Base-by-base conservation (phyloP, 2,888 invertebrate genomes). In the Nomada fucata region DNA sequence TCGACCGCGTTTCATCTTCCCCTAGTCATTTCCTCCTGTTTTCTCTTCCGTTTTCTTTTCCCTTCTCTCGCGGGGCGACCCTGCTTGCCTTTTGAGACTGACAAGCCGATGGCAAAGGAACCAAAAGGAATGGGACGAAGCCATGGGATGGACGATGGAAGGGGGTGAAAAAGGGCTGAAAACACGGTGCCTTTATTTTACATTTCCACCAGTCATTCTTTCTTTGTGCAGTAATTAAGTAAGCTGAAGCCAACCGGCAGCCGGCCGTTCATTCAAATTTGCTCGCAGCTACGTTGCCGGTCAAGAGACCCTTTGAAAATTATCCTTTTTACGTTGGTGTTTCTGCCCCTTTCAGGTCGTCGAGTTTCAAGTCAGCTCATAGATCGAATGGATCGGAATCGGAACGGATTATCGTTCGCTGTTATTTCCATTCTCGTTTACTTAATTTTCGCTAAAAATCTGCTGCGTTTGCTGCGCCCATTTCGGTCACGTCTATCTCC, bases 181-280 rank as follows among this genome's bases (percentile, higher is more conserved):
- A 89, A 89, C 86, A 89, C 87, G 84, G 83, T 72, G 78, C 79
- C 87, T 89, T 89, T 89, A 89, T 88, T 89, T 89, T 88, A 88
- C 89, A 89, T 90, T 89, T 88, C 86, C 86, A 80, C 88, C 76
- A 72, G 77, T 82, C 88, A 84, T 89, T 86, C 87, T 89, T 88
- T 88, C 89, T 86, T 89, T 88, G 86, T 88, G 87, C 85, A 81
- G 87, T 89, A 89, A 89, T 89, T 89, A 88, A 89, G 87, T 89
- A 86, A 89, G 86, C 85, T 82, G 80, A 84, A 87, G 83, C 87
- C 84, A 87, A 87, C 87, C 79, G 82, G 86, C 84, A 82, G 87
- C 86, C 79, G 74, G 72, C 70, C 80, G 86, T 87, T 87, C 86
- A 78, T 86, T 87, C 85, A 81, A 75, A 84, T 80, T 83, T 85